A percentile compares a stretch with the other conserved stretches of the same genome.
These are phyloP conservation scores for Popillia japonica DNA, from an alignment of 1,140 invertebrate genomes.

Conservation along the genomic window DNA sequence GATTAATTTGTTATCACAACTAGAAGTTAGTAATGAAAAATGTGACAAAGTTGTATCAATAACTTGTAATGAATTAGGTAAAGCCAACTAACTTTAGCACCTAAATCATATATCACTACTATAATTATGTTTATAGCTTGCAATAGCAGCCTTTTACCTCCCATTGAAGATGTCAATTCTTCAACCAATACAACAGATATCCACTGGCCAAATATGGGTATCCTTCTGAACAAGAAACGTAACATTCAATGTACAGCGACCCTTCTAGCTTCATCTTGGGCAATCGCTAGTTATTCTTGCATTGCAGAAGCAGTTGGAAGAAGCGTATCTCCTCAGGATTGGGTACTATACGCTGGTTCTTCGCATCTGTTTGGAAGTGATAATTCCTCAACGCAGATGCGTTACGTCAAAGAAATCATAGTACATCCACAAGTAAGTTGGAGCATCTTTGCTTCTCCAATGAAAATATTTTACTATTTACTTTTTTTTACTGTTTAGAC, in stretches of 20 bases:
- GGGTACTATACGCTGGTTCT: slow-evolving; percentile 63
- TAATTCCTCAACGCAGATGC: slow-evolving; percentile 55
- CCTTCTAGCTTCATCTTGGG: slow-evolving; percentile 67
- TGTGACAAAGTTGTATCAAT: slow-evolving; percentile 65
- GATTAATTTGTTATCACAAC: slow-evolving; percentile 59
- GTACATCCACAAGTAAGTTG: slow-evolving; percentile 62
- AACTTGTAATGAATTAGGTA: slow-evolving; percentile 67
- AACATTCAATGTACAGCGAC: slow-evolving; percentile 67
- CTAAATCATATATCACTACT: not conserved
- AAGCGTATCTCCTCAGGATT: slow-evolving; percentile 51
- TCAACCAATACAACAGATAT: slow-evolving; percentile 43
- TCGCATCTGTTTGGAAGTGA: slow-evolving; percentile 56
- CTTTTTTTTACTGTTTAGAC: slow-evolving; percentile 56
- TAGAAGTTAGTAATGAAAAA: slow-evolving; percentile 58
- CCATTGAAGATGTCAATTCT: slow-evolving; percentile 55
- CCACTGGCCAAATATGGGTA: slow-evolving; percentile 67
- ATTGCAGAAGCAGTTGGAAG: slow-evolving; percentile 50
- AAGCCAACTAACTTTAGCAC: slow-evolving; percentile 46
- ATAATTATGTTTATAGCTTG: slow-evolving; percentile 59
- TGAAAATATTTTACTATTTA: not conserved
- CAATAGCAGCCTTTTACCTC: slow-evolving; percentile 60
- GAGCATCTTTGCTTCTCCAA: not conserved
- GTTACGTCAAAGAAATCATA: slow-evolving; percentile 62
- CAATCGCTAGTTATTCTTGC: slow-evolving; percentile 68
- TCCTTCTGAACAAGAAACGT: slow-evolving; percentile 64